A percentile compares a stretch with the other conserved stretches of the same genome.
phyloP scores from a whole-genome alignment of 2,888 invertebrate species.

The Resseliella maxima region DNA sequence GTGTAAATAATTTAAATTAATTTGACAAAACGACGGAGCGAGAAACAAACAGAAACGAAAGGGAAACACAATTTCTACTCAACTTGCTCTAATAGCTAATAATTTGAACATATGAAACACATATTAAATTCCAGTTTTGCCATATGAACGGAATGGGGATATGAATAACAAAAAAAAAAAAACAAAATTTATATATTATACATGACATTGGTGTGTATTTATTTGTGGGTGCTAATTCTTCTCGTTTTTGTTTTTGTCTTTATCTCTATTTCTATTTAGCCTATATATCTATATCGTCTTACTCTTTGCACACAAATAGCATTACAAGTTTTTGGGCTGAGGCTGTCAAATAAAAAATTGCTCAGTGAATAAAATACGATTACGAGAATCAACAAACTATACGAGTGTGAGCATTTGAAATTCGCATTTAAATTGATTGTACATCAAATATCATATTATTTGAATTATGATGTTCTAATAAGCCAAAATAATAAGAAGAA shows the following conservation, averaged over 20 bases:
- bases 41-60: neutral
- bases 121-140: neutral
- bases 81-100: neutral
- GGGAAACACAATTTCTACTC: neutral
- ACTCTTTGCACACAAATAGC: neutral
- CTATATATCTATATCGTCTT: neutral
- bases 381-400: neutral
- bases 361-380: neutral
- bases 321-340: constrained; percentile 11
- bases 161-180: neutral
- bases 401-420: no score
- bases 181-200: neutral
- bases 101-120: neutral
- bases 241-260: no score
- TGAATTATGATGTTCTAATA: no score
- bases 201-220: neutral
- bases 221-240: neutral
- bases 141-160: neutral
- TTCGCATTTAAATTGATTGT: neutral
- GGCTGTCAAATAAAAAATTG: neutral
- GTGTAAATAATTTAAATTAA: neutral
- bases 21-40: neutral
- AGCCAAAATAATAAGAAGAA: no score
- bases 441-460: neutral
- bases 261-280: neutral